Evolutionary conservation across 2,113 vertebrate genomes (phyloP).

Genomic region (Pygoscelis antarcticus): DNA sequence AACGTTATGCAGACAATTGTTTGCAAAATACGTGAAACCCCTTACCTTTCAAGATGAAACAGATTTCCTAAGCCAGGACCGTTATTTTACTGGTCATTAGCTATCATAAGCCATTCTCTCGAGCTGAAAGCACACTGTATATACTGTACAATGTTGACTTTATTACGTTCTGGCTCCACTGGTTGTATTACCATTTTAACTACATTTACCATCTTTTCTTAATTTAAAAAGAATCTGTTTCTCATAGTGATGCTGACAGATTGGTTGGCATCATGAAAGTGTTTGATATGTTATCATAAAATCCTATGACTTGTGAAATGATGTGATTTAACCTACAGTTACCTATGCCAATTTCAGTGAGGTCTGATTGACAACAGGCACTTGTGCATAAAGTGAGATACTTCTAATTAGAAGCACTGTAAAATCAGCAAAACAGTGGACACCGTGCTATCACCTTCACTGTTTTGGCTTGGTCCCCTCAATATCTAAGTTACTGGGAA

Average conservation of each 20-base stretch:
- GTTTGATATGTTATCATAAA: slow-evolving; percentile 65
- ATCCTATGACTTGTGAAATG: slow-evolving; percentile 52
- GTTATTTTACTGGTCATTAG: not conserved
- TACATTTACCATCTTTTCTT: slow-evolving; percentile 25
- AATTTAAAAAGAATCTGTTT: slow-evolving; percentile 36
- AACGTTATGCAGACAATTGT: accelerated
- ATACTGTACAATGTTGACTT: not conserved
- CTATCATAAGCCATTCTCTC: not conserved
- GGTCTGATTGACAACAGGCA: slow-evolving; percentile 34
- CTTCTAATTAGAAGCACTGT: not conserved
- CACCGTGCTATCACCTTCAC: not conserved
- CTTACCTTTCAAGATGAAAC: not conserved
- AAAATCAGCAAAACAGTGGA: not conserved
- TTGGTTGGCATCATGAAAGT: slow-evolving; percentile 47
- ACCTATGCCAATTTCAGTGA: slow-evolving; percentile 12
- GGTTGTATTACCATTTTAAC: not conserved
- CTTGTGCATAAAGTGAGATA: not conserved
- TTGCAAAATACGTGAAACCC: not conserved
- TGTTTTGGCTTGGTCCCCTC: not conserved
- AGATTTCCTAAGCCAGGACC: not conserved
- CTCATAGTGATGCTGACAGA: slow-evolving; percentile 66
- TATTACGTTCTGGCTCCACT: not conserved
- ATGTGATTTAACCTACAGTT: slow-evolving; percentile 45
- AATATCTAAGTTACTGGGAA: not conserved
- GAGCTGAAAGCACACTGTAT: not conserved